A percentile compares a stretch with the other conserved stretches of the same genome.
Evolutionary conservation across 2,113 vertebrate genomes (phyloP).

Genomic region (Apodemus sylvaticus): DNA sequence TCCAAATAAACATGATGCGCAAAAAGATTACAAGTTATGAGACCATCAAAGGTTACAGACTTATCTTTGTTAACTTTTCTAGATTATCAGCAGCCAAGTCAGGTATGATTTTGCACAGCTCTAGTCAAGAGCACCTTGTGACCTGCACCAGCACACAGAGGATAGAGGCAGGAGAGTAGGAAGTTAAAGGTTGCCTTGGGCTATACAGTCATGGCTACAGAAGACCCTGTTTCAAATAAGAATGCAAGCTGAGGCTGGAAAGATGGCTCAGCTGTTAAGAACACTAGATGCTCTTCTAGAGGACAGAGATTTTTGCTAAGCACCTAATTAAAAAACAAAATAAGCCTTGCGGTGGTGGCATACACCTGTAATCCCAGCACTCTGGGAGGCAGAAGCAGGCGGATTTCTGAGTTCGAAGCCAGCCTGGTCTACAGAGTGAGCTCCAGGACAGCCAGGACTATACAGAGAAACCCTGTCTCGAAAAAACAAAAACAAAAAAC

Average conservation of each 20-base stretch:
- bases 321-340: not conserved
- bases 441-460: too few relatives aligned
- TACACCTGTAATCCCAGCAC: too few relatives aligned
- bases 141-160: too few relatives aligned
- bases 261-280: not conserved
- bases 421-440: too few relatives aligned
- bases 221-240: not conserved
- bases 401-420: too few relatives aligned
- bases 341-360: too few relatives aligned
- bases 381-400: too few relatives aligned
- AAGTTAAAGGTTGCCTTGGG: not conserved
- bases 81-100: not conserved
- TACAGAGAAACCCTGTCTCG: too few relatives aligned
- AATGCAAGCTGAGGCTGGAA: not conserved
- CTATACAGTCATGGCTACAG: not conserved
- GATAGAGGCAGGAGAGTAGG: not conserved
- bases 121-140: not conserved
- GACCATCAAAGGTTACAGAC: not conserved
- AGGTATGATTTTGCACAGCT: not conserved
- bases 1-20: not conserved
- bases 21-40: slow-evolving; percentile 33
- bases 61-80: not conserved
- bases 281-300: not conserved
- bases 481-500: too few relatives aligned
- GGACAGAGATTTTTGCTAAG: not conserved